Evolutionary conservation across 1,140 invertebrate species (phyloP), one percentile per base, ranked within the genome.

Genomic region (Zaprionus ornatus): DNA sequence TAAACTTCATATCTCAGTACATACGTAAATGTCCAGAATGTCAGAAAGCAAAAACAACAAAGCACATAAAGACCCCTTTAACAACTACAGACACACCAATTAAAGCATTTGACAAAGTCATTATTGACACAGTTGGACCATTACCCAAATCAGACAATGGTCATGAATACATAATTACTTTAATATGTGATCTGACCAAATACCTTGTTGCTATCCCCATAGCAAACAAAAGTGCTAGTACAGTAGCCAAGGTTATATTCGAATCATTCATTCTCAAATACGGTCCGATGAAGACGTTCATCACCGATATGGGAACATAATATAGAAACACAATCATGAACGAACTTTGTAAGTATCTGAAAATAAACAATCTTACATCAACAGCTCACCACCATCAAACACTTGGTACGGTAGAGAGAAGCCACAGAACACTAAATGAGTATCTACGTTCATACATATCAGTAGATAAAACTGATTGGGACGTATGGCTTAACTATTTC

Each of bases 321-420:
- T 78, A 82, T 67, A 78, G 67, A 63, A 82, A 83, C 64, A 25
- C 72, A 62, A 54, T 71, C 17, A 67, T 86, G 12, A 32, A 66
- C 25, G 64, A 79, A 19, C 23, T 85, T 7, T 64, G 54, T n/a
- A 65, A 74, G 50, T 61, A 78, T 19, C 12, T 85, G 3, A 67
- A 69, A 21, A 75, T 75, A 10, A 25, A 74, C 4, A 76, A 80
- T 25, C 54, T 70, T 13, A 70, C 65, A 40, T 80, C 74, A 7
- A 80, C 74, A 42, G 59, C 74, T 19, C 68, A 78, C 54, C 75
- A 77, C 35, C 64, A 62, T 19, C 48, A 80, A 37, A 72, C 65
- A 50, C 2, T 77, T 21, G 61, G 63, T 12, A 59, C 72, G 27
- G 17, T 75, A 13, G 56, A 79, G 65, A 25, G 52, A 74, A 74